Conservation (phyloP, 2,797 vertebrate genomes). For the Oreortyx pictus region DNA sequence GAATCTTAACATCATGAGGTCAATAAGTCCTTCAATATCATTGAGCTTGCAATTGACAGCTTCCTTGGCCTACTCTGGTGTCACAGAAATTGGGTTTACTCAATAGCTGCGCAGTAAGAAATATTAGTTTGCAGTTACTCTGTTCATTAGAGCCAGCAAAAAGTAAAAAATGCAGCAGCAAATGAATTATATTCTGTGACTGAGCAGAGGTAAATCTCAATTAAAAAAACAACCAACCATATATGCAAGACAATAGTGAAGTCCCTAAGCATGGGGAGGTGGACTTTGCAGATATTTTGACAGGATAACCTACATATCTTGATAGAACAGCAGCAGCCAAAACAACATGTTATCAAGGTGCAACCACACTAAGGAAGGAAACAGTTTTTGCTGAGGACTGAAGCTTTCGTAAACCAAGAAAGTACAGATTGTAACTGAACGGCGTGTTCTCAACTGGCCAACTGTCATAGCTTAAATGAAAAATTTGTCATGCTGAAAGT, state of each 20-base stretch:
- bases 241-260: neutral
- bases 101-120: neutral
- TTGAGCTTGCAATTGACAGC: constrained; percentile 21
- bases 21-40: constrained; percentile 53
- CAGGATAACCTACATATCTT: neutral
- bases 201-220: neutral
- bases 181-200: neutral
- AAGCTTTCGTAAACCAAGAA: constrained; percentile 3
- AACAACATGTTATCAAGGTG: neutral
- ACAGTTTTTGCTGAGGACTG: neutral
- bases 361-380: constrained; percentile 1
- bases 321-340: neutral
- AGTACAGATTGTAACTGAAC: neutral
- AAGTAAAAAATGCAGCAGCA: neutral
- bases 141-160: neutral
- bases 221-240: neutral
- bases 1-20: constrained; percentile 16
- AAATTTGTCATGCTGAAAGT: neutral
- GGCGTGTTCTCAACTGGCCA: neutral
- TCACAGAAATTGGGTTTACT: constrained; percentile 30
- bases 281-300: neutral
- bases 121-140: neutral
- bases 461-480: neutral
- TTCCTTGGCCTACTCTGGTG: neutral
- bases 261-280: neutral